Percentiles rank a stretch among this genome's conserved stretches.
Conservation (phyloP, 64 coral and sea anemone species). For the Astreopora myriophthalma region DNA sequence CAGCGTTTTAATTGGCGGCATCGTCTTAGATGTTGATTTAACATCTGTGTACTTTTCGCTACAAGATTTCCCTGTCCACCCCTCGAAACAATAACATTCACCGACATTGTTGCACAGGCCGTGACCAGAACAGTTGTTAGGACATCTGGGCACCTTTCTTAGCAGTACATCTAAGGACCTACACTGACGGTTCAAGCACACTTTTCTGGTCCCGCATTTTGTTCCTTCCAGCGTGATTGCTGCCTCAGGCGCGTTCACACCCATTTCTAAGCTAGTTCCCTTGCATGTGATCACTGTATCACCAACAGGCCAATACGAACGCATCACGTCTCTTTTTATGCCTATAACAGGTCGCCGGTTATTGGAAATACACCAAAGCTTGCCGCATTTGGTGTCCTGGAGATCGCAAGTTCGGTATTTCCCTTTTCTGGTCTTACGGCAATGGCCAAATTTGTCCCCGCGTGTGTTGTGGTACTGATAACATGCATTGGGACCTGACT, state of each 20-base stretch:
- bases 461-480: slow-evolving; percentile 38
- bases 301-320: background rate
- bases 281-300: background rate
- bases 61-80: background rate
- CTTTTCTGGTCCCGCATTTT: background rate
- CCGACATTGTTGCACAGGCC: slow-evolving; percentile 21
- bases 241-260: background rate
- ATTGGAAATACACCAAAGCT: background rate
- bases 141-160: background rate
- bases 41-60: background rate
- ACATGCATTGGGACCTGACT: slow-evolving; percentile 36
- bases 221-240: slow-evolving; percentile 43
- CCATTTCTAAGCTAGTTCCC: background rate
- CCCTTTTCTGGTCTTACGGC: slow-evolving; percentile 22
- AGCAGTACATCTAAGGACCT: background rate
- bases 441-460: slow-evolving; percentile 27
- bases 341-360: slow-evolving; percentile 4
- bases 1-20: background rate
- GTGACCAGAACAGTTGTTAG: slow-evolving; percentile 16
- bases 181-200: slow-evolving; percentile 11
- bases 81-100: slow-evolving; percentile 1
- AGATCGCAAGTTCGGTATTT: slow-evolving; percentile 8
- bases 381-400: background rate
- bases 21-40: slow-evolving; percentile 3
- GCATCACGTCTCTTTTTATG: background rate